Percentiles rank a stretch among this genome's conserved stretches.
Evolutionary conservation across 2,797 vertebrate genomes (phyloP).

Genomic region (Propithecus deckenii): DNA sequence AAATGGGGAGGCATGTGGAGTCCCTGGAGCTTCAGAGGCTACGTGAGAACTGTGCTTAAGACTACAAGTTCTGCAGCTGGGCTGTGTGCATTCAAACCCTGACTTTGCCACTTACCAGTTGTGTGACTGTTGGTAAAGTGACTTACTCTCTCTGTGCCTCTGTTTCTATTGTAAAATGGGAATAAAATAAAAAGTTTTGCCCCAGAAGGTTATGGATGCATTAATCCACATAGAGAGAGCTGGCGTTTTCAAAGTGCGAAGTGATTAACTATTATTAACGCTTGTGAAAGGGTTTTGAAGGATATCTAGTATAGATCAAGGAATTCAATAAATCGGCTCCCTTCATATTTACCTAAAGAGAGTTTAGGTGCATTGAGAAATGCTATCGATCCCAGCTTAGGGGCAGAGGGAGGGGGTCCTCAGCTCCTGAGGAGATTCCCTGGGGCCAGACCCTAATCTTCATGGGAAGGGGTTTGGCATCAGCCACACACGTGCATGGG

Average conservation of each 20-base stretch:
- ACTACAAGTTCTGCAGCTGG: background rate
- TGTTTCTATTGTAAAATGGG: background rate
- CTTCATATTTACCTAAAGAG: background rate
- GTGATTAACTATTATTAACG: background rate
- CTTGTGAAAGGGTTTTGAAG: background rate
- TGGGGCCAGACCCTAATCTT: background rate
- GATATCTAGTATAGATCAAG: background rate
- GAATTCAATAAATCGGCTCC: background rate
- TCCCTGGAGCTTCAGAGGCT: background rate
- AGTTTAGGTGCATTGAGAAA: background rate
- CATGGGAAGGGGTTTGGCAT: background rate
- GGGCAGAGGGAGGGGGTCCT: background rate
- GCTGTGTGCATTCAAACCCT: background rate
- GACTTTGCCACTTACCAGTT: background rate
- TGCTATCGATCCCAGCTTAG: background rate
- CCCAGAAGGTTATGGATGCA: background rate
- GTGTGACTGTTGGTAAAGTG: background rate
- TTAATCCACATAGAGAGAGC: background rate
- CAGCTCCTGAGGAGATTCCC: too few relatives aligned
- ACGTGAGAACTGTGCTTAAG: background rate
- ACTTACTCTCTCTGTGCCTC: background rate
- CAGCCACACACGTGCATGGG: fast-evolving
- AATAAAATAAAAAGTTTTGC: background rate
- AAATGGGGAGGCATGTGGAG: background rate
- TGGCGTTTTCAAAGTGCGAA: background rate